A percentile compares a stretch with the other conserved stretches of the same genome.
These are phyloP conservation scores for Agelaius phoeniceus DNA, from an alignment of 2,113 vertebrate species.

Conservation along the genomic window DNA sequence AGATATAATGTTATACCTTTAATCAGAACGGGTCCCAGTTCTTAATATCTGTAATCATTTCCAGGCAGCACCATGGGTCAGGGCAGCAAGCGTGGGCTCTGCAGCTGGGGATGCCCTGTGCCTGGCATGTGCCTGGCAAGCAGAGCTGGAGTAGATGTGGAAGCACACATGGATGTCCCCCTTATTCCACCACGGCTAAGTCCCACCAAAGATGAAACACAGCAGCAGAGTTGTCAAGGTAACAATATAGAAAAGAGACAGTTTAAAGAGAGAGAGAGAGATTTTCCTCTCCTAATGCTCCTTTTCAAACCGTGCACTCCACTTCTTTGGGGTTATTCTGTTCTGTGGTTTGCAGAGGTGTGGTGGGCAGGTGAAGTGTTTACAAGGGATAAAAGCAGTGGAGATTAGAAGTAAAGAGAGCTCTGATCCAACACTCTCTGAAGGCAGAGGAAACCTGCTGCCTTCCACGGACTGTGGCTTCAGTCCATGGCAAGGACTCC, in stretches of 20 bases:
- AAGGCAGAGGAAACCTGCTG: background rate
- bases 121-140: background rate
- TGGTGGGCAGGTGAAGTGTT: background rate
- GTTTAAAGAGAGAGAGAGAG: conserved; percentile 66
- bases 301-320: background rate
- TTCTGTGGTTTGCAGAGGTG: background rate
- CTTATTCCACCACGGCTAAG: conserved; percentile 32
- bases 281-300: conserved; percentile 16
- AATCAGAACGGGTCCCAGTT: conserved; percentile 46
- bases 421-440: background rate
- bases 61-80: conserved; percentile 25
- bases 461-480: background rate
- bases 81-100: background rate
- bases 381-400: background rate
- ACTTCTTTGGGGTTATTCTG: background rate
- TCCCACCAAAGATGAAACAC: conserved; percentile 42
- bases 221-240: conserved; percentile 74
- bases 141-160: background rate
- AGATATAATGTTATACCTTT: conserved; percentile 23
- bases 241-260: conserved; percentile 67
- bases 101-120: background rate
- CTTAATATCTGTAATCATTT: conserved; percentile 54
- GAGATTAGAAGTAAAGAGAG: background rate
- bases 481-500: background rate
- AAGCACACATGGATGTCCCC: conserved; percentile 18